Percentiles rank a stretch among this genome's conserved stretches.
Conservation (phyloP, 1,140 invertebrate genomes). For the Druon quercuslanigerum region DNA sequence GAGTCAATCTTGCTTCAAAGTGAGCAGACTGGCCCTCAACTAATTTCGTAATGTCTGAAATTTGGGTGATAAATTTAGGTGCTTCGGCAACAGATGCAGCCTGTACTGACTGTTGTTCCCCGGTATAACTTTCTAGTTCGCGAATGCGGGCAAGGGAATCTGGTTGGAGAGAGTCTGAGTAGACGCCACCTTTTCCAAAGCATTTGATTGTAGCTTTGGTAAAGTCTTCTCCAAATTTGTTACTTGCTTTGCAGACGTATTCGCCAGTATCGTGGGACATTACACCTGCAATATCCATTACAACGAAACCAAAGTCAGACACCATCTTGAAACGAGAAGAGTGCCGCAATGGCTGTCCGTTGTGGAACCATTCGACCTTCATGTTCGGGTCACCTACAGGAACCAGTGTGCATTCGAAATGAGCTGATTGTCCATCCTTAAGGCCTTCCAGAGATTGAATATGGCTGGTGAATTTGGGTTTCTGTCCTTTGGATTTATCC, state of each 20-base stretch:
- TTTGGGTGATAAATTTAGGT: constrained; percentile 93
- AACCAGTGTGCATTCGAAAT: constrained; percentile 94
- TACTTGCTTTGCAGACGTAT: constrained; percentile 92
- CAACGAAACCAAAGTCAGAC: constrained; percentile 96
- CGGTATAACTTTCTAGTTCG: constrained; percentile 87
- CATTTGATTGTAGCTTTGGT: constrained; percentile 89
- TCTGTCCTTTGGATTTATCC: constrained; percentile 88
- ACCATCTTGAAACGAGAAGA: constrained; percentile 95
- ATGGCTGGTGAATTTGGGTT: constrained; percentile 91
- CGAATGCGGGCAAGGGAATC: constrained; percentile 93
- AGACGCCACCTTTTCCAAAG: constrained; percentile 91
- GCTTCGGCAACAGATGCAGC: constrained; percentile 85
- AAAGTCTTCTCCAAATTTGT: constrained; percentile 93
- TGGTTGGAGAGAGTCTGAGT: constrained; percentile 94
- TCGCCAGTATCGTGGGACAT: constrained; percentile 95
- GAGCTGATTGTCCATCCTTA: constrained; percentile 93
- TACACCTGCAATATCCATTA: constrained; percentile 95
- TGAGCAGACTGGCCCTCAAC: constrained; percentile 96
- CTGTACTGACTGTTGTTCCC: constrained; percentile 79
- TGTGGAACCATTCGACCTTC: constrained; percentile 97
- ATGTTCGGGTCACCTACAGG: constrained; percentile 95
- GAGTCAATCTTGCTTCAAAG: constrained; percentile 93
- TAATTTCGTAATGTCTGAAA: constrained; percentile 86
- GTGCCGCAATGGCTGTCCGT: constrained; percentile 90
- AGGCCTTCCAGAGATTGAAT: constrained; percentile 89